Evolutionary conservation across 1,140 invertebrate genomes (phyloP), one percentile per base, ranked within the genome.

Genomic region (Cherax destructor): DNA sequence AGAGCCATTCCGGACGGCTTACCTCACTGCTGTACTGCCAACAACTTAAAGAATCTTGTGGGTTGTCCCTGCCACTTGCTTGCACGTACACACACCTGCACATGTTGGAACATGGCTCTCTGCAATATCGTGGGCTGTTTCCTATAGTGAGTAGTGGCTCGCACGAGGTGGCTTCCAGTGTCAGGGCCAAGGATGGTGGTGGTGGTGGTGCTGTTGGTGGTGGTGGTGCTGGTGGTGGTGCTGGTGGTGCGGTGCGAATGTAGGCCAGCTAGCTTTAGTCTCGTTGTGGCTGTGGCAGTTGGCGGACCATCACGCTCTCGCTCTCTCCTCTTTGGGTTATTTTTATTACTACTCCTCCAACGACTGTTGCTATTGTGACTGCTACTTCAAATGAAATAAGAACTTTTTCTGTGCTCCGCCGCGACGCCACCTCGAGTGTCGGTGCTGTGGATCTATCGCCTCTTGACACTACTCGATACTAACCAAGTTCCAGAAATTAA

Each of bases 171-270:
- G 83, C 69, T 76, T 83, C 49, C 88, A 91, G 88, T 91, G 88
- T 91, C 88, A 91, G 88, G 88, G 88, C 88, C 88, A 91, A 91
- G 88, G 88, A 77, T 84, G 88, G 81, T 65, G 88, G 72, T 79
- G 84, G 84, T 49, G 84, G 74, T 59, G 84, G 74, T 77, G 84
- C 18, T 83, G 80, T 4, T 49, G 85, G 76, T 78, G 86, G 30
- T 41, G 30, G 0, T 41, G 30, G 30, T 41, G 49, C 30, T 78
- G 84, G 84, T 49, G 84, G 84, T 59, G 84, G 84, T 77, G 84
- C n/a, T 83, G 80, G 52, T 49, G 85, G 76, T 78, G 86, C 83
- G 65, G 30, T 30, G 59, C 59, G 88, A 91, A 91, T 91, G 83
- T 91, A 91, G 88, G 88, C 83, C 88, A 91, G 47, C 65, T 10